Conservation (phyloP, 2,797 vertebrate species). For the Arrhamphus sclerolepis region DNA sequence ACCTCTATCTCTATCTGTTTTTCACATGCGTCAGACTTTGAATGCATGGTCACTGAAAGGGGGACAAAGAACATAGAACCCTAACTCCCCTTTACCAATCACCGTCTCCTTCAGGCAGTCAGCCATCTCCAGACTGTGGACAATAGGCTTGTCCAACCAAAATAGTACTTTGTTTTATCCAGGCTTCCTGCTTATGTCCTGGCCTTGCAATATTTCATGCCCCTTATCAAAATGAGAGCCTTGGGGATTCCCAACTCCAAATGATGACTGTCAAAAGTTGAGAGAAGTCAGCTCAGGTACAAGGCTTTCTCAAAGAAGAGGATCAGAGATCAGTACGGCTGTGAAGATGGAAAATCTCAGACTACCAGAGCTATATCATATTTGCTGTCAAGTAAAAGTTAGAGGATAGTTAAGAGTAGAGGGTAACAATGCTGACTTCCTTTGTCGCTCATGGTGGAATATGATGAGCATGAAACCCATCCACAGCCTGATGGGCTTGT, state of each 20-base stretch:
- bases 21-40: slow-evolving; percentile 78
- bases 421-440: slow-evolving; percentile 1
- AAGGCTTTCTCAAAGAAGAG: not conserved
- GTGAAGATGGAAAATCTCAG: slow-evolving; percentile 10
- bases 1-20: slow-evolving; percentile 41
- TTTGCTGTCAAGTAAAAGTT: not conserved
- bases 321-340: slow-evolving; percentile 7
- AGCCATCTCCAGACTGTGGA: slow-evolving; percentile 45
- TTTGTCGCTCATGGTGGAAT: slow-evolving; percentile 8
- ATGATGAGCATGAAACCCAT: slow-evolving; percentile 14
- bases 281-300: not conserved
- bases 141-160: slow-evolving; percentile 79
- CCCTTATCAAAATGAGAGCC: slow-evolving; percentile 65
- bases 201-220: slow-evolving; percentile 60
- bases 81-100: slow-evolving; percentile 23
- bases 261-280: slow-evolving; percentile 26
- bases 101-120: slow-evolving; percentile 47
- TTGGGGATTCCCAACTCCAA: slow-evolving; percentile 45
- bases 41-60: slow-evolving; percentile 62
- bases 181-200: slow-evolving; percentile 70
- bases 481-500: slow-evolving; percentile 32
- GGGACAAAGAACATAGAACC: slow-evolving; percentile 55
- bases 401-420: not conserved
- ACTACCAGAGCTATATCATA: not conserved
- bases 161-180: slow-evolving; percentile 74